Conservation (phyloP, 2,797 vertebrate genomes). For the Clarias fuscus region DNA sequence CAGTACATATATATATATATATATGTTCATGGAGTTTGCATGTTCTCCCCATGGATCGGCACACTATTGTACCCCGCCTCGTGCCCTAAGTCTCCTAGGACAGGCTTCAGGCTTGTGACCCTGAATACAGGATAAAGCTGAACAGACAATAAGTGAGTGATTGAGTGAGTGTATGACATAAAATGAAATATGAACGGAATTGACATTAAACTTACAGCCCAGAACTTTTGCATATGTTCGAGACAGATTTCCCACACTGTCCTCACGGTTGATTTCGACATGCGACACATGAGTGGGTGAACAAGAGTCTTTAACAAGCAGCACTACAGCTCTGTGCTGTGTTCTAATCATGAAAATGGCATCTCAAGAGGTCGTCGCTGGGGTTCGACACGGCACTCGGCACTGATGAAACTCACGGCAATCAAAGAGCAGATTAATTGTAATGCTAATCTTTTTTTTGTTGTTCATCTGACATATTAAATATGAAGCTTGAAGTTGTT, state of each 20-base stretch:
- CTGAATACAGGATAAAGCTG: no score
- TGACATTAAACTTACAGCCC: not conserved
- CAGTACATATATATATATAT: no score
- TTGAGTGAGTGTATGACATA: no score
- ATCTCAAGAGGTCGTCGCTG: conserved; percentile 26
- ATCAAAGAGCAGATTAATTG: conserved; percentile 13
- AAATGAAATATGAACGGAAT: not conserved
- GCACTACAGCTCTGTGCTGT: conserved; percentile 5
- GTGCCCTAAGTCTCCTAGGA: no score
- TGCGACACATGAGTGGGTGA: not conserved
- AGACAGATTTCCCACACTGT: not conserved
- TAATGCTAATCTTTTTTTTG: conserved; percentile 9
- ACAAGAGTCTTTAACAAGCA: not conserved
- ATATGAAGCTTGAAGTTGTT: not conserved
- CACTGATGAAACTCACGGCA: conserved; percentile 34
- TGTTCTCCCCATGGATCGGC: no score
- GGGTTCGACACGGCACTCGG: conserved; percentile 24
- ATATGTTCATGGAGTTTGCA: no score
- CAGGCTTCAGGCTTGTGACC: no score
- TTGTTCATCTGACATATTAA: not conserved
- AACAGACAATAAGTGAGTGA: no score
- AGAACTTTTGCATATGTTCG: not conserved
- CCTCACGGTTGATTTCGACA: not conserved
- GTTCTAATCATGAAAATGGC: conserved; percentile 33
- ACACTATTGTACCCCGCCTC: no score